Evolutionary conservation across 2,797 vertebrate genomes (phyloP), one percentile per base, ranked within the genome.

Genomic region (Apogon talboti): DNA sequence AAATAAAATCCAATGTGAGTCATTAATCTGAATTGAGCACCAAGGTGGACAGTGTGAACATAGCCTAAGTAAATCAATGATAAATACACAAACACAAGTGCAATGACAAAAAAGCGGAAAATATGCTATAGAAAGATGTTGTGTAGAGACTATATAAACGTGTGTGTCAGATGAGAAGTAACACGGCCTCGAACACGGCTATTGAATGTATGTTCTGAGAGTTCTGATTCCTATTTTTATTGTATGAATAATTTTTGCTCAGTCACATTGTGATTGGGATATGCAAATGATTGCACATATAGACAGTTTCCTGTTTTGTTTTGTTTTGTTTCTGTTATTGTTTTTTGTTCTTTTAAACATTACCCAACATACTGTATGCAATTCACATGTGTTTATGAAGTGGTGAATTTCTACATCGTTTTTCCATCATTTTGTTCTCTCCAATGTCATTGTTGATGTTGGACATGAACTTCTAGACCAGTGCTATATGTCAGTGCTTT

Each of bases 251-350:
- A 46, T 76, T 78, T 59, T 50, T 37, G 45, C 66, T 69, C 50
- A 28, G 65, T 79, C 44, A 46, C 12, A 4, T 45, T 56, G 67
- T 69, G 68, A 70, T 77, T 74, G 76, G 66, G 59, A 43, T 78
- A 80, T 82, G 77, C 65, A 84, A 81, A 71, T 62, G 40, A 74
- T 90, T 91, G 89, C 89, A 89, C 85, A 87, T 76, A 52, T 61
- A 21, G 48, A 44, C 62, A 33, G 43, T 51, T 57, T 63, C n/a
- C 24, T 28, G 3, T 28, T 71, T 62, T 57, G 63, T 42, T 12
- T 56, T 64, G 68, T 60, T 33, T 63, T 48, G 35, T 71, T 30
- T 59, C 72, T n/a, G n/a, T n/a, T 24, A 70, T 62, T 57, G 63
- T 42, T 12, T 56, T 64, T 70, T 60, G 28, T 63, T 48, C 30